Evolutionary conservation across 2,888 invertebrate species (phyloP).

Genomic region (Lepidocyrtoides sp.): DNA sequence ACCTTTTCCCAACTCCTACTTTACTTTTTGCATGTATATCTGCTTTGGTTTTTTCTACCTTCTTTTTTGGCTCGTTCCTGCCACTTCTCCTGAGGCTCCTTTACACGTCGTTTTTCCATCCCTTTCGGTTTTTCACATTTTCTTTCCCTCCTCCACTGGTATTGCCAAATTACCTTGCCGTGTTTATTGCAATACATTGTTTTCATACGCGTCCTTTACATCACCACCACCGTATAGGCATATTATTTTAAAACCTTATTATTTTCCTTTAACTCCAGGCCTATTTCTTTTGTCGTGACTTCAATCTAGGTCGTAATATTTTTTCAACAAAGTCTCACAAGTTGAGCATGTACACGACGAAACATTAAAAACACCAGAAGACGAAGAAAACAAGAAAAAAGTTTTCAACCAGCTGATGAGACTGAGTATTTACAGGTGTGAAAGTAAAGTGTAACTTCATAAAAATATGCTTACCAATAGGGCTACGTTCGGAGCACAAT

Average conservation of each 20-base stretch:
- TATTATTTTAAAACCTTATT: background rate
- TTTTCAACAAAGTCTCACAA: background rate
- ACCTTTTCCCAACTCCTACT: background rate
- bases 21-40: too few relatives aligned
- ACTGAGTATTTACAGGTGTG: background rate
- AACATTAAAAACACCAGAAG: background rate
- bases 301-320: background rate
- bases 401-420: slow-evolving; percentile 21
- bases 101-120: background rate
- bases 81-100: slow-evolving; percentile 28
- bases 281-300: background rate
- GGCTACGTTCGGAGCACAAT: background rate
- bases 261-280: background rate
- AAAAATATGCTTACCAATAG: background rate
- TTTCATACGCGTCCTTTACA: too few relatives aligned
- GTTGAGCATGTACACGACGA: background rate
- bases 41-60: background rate
- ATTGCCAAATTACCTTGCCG: background rate
- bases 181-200: slow-evolving; percentile 55
- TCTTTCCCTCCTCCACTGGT: background rate
- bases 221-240: background rate
- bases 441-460: background rate
- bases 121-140: slow-evolving; percentile 47
- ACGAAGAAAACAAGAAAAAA: background rate
- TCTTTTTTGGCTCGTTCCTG: background rate